Evolutionary conservation across 2,888 invertebrate genomes (phyloP), one percentile per base, ranked within the genome.

Genomic region (Steinernema scapterisci): DNA sequence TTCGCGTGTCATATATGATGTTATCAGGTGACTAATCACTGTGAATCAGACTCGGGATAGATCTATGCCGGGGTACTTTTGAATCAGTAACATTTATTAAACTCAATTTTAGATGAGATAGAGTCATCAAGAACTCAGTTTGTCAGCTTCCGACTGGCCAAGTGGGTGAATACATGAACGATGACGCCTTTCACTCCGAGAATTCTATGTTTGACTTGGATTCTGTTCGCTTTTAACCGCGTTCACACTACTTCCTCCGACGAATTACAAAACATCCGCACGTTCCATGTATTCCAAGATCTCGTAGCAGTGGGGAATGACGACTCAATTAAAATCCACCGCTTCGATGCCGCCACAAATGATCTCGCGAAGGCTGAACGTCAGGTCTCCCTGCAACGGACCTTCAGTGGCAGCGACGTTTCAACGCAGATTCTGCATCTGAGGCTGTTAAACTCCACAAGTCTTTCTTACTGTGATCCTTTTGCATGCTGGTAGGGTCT

Each of bases 381-480:
- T 5, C 1, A 16, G 16, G 27, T 63, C 13, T 31, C 63, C 5
- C 63, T 63, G 63, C 27, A 31, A 3, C 63, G 63, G 3, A 16
- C 63, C 3, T 63, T 63, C 16, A 19, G n/a, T 13, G 63, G 63
- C 11, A 27, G 11, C 63, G 44, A 54, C 31, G n/a, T 54, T 25
- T 44, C 77, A 0, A 54, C 71, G 5, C 76, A 75, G 25, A 77
- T 80, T 46, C 25, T 78, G 3, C 81, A 82, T 44, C 73, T 82
- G 48, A 81, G 78, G 70, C 43, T 82, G 45, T 75, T 81, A 31
- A 78, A 80, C 13, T 75, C 77, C 19, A 77, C 79, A 9, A 77
- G 77, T 70, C 23, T 82, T 0, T 80, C 81, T 52, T 82, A 79
- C 73, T 82, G 82, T 51, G 81, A 81, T 63, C 73, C 75, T 23